These are phyloP conservation scores for Molossus alvarezi DNA, from an alignment of 2,797 vertebrate genomes.

Conservation along the genomic window DNA sequence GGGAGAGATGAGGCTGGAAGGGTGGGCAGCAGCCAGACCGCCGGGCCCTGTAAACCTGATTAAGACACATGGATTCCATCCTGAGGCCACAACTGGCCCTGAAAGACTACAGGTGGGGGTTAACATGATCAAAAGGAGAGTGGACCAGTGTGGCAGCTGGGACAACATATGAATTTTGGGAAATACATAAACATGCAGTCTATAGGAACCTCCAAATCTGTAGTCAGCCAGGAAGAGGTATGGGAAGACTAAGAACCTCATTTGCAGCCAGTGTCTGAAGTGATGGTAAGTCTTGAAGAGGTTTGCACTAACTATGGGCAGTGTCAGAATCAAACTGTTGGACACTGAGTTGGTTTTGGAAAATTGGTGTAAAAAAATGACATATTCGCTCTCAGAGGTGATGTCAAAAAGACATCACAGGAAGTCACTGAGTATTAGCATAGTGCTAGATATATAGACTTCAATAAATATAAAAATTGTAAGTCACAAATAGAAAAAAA, in stretches of 20 bases:
- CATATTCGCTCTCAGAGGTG: background rate
- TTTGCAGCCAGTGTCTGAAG: background rate
- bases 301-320: background rate
- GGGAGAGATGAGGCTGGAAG: background rate
- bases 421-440: background rate
- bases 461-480: conserved; percentile 36
- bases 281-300: background rate
- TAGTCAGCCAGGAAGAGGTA: background rate
- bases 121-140: background rate
- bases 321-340: background rate
- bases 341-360: background rate
- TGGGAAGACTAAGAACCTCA: background rate
- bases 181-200: background rate
- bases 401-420: background rate
- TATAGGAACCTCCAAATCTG: background rate
- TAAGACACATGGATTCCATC: background rate
- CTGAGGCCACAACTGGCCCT: background rate
- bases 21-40: background rate
- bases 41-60: background rate
- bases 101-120: background rate
- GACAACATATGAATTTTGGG: background rate
- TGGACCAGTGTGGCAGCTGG: background rate
- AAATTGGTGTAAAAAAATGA: background rate
- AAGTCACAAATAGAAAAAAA: conserved; percentile 37
- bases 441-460: background rate